Evolutionary conservation across 2,113 vertebrate genomes (phyloP).

Genomic region (Lepidothrix coronata): DNA sequence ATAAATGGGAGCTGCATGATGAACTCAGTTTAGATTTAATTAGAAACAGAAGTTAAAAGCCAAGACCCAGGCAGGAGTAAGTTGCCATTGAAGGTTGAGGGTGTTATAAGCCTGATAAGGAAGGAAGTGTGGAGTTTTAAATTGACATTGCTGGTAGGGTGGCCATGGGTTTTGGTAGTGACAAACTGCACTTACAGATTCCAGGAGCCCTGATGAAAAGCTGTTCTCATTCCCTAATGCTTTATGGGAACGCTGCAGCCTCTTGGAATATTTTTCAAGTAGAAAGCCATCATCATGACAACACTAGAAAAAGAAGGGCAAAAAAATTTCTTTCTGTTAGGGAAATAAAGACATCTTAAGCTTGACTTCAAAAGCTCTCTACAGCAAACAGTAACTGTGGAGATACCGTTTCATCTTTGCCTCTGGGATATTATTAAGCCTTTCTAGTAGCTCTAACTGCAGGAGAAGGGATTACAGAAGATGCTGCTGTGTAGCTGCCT

Average conservation of each 20-base stretch:
- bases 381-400: conserved; percentile 93
- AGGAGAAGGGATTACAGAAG: conserved; percentile 86
- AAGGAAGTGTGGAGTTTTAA: conserved; percentile 54
- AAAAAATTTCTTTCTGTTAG: conserved; percentile 75
- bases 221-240: conserved; percentile 66
- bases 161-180: conserved; percentile 58
- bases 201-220: conserved; percentile 73
- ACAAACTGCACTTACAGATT: conserved; percentile 71
- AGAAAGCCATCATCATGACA: conserved; percentile 79
- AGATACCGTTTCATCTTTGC: conserved; percentile 96
- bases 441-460: conserved; percentile 90
- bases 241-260: conserved; percentile 69
- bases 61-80: not conserved
- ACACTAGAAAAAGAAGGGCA: conserved; percentile 66
- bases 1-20: not conserved
- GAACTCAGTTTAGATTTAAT: conserved; percentile 57
- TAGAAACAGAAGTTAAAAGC: conserved; percentile 55
- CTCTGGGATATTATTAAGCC: conserved; percentile 98
- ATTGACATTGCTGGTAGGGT: conserved; percentile 51
- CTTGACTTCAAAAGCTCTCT: conserved; percentile 94
- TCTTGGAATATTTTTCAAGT: conserved; percentile 79
- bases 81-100: not conserved
- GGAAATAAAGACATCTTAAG: conserved; percentile 98
- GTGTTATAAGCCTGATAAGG: conserved; percentile 54
- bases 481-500: conserved; percentile 82